Base-by-base conservation (phyloP, 2,113 vertebrate genomes). In the Gila orcuttii region DNA sequence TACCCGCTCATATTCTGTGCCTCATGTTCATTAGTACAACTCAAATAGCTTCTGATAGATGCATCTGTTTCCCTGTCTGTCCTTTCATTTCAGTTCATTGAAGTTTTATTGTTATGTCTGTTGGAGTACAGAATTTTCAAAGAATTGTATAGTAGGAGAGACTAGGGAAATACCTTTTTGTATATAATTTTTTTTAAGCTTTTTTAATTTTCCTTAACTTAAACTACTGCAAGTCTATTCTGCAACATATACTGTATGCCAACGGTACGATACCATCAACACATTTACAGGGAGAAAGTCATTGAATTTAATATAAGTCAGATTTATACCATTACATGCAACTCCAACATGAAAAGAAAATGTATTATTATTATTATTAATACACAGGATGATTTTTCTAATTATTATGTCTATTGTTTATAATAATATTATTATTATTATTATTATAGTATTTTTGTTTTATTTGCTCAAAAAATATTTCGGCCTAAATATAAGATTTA, bases 11-110 rank as follows among this genome's bases (percentile, higher is more conserved):
- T 52, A 52, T 68, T 57, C 55, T 23, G 55, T 57, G 36, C 42
- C 79, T 66, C 28, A 31, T 82, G 62, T 82, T 69, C 79, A 69
- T 82, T 9, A 82, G 12, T 11, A 50, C 17, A 47, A 21, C 45
- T 33, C 62, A 33, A 33, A 50, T 13, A 82, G 28, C 62, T 52
- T 69, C 62, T 82, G 79, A 82, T 82, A 33, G 79, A 82, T 31
- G 79, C 62, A 52, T 69, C 47, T 77, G 60, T 71, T 64, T 39
- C 31, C 71, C 31, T 57, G 28, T 85, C 33, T 57, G 8, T 66
- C 59, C 62, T 2, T 78, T 69, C 60, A 68, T 68, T 82, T 11
- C 42, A 33, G 21, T 82, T 69, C 36, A 45, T 42, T 64, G 25
- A 17, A 50, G 9, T 25, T 62, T 42, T 59, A 78, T 57, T 78